Evolutionary conservation across 2,888 invertebrate genomes (phyloP).

Genomic region (Heliconius charithonia): DNA sequence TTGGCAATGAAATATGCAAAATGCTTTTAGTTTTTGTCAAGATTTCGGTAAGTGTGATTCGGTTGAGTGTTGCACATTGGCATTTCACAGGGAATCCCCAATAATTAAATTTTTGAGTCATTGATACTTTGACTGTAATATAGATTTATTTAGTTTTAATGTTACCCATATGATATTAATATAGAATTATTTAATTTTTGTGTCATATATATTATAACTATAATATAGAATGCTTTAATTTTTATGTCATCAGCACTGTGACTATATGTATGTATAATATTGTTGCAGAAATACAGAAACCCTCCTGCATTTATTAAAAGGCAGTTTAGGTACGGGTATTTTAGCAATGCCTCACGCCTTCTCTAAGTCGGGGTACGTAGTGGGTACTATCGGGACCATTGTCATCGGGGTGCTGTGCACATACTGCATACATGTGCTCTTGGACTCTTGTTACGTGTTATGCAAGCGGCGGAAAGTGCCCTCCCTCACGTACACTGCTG

Average conservation of each 20-base stretch:
- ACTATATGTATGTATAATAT: background rate
- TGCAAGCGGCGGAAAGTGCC: conserved; percentile 85
- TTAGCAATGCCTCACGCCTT: conserved; percentile 96
- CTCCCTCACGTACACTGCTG: conserved; percentile 91
- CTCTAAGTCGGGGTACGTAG: conserved; percentile 90
- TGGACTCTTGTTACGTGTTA: conserved; percentile 86
- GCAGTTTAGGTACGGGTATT: conserved; percentile 95
- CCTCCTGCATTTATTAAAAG: conserved; percentile 93
- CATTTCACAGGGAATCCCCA: background rate
- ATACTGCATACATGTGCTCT: conserved; percentile 96
- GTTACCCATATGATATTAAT: too few relatives aligned
- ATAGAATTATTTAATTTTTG: too few relatives aligned
- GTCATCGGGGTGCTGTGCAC: conserved; percentile 95
- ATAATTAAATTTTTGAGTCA: background rate
- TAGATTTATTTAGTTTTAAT: too few relatives aligned
- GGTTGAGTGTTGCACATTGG: too few relatives aligned
- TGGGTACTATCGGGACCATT: conserved; percentile 91
- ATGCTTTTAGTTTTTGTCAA: background rate
- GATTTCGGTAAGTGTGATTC: background rate
- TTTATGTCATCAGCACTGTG: too few relatives aligned
- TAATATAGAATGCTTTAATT: background rate
- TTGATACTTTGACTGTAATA: too few relatives aligned
- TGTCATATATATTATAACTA: too few relatives aligned
- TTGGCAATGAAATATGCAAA: background rate
- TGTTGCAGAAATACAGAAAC: conserved; percentile 88